phyloP scores from a whole-genome alignment of 2,113 vertebrate species.

The Phrynosoma platyrhinos region DNA sequence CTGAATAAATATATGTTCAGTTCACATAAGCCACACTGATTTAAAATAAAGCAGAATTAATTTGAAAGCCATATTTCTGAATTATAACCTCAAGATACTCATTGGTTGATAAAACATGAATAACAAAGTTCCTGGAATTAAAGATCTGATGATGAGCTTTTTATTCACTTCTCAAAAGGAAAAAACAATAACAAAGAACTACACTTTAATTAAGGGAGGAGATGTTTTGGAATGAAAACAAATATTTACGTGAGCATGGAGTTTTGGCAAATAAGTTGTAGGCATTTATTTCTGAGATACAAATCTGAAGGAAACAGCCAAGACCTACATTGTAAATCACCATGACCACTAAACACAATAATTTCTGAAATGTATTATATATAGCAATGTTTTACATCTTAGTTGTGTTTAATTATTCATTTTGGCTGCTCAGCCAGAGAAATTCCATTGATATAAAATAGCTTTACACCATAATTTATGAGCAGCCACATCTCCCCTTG shows the following conservation, averaged over 20 bases:
- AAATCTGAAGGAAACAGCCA: neutral
- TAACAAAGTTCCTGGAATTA: conserved; percentile 18
- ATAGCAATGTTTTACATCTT: neutral
- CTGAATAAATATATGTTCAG: too few species aligned
- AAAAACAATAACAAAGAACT: neutral
- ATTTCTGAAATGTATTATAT: neutral
- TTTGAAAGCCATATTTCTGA: neutral
- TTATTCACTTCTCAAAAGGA: conserved; percentile 27
- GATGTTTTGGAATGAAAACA: neutral
- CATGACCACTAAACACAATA: neutral
- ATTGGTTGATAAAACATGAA: conserved; percentile 15
- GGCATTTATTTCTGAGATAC: conserved; percentile 40
- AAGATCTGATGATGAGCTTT: conserved; percentile 17
- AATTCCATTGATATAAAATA: neutral
- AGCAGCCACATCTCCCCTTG: neutral
- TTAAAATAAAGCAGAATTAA: neutral
- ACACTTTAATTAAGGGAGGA: neutral
- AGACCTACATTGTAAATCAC: conserved; percentile 9
- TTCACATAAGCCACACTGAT: neutral
- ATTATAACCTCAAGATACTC: neutral
- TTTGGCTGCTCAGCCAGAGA: neutral
- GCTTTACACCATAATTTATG: neutral
- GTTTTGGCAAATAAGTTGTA: conserved; percentile 20
- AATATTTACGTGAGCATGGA: conserved; percentile 11
- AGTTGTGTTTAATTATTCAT: neutral